Base-by-base conservation (phyloP, 2,888 invertebrate genomes). In the Papilio elwesi region DNA sequence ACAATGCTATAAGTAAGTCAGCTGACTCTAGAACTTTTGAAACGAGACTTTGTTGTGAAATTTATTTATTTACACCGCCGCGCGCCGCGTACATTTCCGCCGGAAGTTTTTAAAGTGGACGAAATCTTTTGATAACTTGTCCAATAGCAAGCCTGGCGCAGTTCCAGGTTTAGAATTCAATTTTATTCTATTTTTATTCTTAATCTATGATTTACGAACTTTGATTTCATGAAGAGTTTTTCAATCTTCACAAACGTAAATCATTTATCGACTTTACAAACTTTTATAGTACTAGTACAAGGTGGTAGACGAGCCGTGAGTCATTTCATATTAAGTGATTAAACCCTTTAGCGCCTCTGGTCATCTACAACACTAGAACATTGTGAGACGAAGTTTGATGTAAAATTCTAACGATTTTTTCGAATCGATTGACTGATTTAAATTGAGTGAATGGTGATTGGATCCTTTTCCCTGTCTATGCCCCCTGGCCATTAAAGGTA, bases 41-140 rank as follows among this genome's bases (percentile, higher is more conserved):
- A 59, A 59, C 43, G 59, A 43, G 59, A 59, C n/a, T 59, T 59
- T 59, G 59, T 43, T 59, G 15, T 59, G 43, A 59, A 59, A 43
- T 43, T 59, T 59, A 59, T 59, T 59, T 59, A 59, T 59, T 59
- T 59, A 59, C 43, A n/a, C 43, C 59, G 43, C 59, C 9, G 59
- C n/a, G 59, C 43, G 59, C 38, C n/a, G 59, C 38, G 43, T 59
- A 59, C 43, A 59, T 59, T 59, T n/a, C 43, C 59, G n/a, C 43
- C 59, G 59, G 59, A 59, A 59, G 43, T 59, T 59, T 59, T 59
- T 59, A 59, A 59, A 59, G 59, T 59, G 59, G 59, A n/a, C 57
- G 6, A 38, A 59, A 59, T 38, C 57, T 59, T 59, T 59, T 59
- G 59, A 59, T 59, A 59, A 59, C 59, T 59, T 43, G 59, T 59